Conservation (phyloP, 1,140 invertebrate genomes). For the Neodiprion pinetum region DNA sequence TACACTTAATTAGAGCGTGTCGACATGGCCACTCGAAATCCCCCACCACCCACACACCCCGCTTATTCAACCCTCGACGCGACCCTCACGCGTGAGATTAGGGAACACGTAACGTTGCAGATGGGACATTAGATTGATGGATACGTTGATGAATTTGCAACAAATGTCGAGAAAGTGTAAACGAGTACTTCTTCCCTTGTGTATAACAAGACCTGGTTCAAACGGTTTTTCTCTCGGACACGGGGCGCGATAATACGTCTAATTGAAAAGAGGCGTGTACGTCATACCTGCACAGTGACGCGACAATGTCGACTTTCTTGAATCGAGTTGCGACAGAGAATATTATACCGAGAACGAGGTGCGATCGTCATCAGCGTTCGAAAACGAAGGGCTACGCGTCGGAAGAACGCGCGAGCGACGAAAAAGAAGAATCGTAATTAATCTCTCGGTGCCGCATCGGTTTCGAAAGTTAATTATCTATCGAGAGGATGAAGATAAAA, state of each 20-base stretch:
- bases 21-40: slow-evolving; percentile 10
- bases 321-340: too few relatives aligned
- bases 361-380: too few relatives aligned
- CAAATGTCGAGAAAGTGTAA: neutral
- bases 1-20: slow-evolving; percentile 7
- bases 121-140: neutral
- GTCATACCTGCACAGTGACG: too few relatives aligned
- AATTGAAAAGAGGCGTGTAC: too few relatives aligned
- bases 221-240: neutral
- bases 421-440: neutral
- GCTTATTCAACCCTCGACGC: neutral
- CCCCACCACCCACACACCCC: neutral
- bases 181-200: neutral
- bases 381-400: neutral
- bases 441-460: neutral
- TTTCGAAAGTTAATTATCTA: neutral
- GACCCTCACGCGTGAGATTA: neutral
- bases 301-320: too few relatives aligned
- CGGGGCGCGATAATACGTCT: neutral
- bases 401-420: neutral
- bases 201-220: neutral
- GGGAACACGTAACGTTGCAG: neutral
- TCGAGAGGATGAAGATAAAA: neutral
- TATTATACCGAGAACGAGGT: too few relatives aligned
- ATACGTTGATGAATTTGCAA: neutral